Evolutionary conservation across 2,113 vertebrate genomes (phyloP), one percentile per base, ranked within the genome.

Genomic region (Cyprinodon brontotheroides): DNA sequence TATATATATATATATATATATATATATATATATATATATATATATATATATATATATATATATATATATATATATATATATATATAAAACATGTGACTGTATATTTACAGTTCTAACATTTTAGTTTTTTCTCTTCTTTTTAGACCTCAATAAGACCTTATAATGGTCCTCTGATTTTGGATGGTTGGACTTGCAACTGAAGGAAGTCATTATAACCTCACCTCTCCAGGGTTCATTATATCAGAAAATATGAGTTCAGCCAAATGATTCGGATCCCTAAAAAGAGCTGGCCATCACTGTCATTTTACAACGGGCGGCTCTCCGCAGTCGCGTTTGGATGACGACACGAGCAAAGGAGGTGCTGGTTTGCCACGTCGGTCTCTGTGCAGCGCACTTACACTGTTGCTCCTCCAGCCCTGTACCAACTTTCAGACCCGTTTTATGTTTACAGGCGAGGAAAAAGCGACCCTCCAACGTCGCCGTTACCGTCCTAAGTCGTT

Each of bases 281-380:
- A 57, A 57, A 57, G 50, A 57, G 10, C 50, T 20, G 50, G 50
- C 50, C 17, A 4, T n/a, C 50, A 0, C 50, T 7, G 50, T 20
- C 50, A 57, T 20, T 8, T 1, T 68, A 84, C 59, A 45, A 77
- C 22, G 29, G 4, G 22, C 4, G 3, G 7, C 5, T 9, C 2
- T 5, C 39, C 59, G 5, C 3, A 29, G 93, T 90, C 93, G 92
- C 94, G 3, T 5, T 0, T 3, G 73, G 88, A 94, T 94, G 93
- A 93, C 94, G 94, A 68, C 68, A 3, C 5, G 0, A 0, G 3
- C 65, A 86, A 87, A 80, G 86, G 92, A 68, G 92, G 90, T 90
- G 63, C 87, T 65, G 80, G 41, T 93, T 80, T 95, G 94, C 94
- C 94, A 95, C 94, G 94, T 95, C 93, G 94, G 92, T 94, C 80